Base-by-base conservation (phyloP, 2,797 vertebrate genomes). In the Sarcophilus harrisii region DNA sequence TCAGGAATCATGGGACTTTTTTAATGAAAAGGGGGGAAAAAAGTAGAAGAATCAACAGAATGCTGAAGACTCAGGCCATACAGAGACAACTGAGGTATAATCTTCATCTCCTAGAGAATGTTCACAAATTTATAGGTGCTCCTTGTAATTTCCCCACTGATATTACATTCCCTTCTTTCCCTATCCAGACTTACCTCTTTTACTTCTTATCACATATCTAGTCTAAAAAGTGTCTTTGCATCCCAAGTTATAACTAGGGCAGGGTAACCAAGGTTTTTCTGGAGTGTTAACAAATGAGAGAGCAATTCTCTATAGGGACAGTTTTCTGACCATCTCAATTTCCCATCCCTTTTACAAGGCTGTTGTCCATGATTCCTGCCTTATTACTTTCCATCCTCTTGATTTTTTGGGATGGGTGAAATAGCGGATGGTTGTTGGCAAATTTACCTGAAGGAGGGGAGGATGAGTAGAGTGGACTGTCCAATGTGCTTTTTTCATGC, bases 71-170 rank as follows among this genome's bases (percentile, higher is more conserved):
- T 93, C 59, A 94, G 95, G 30, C 89, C 96, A 60, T 73, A 90
- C 52, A 58, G 87, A 10, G 49, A 59, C 95, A 94, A 96, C 59
- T 94, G 92, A 0, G 45, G 91, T 93, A 94, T 95, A 96, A 97
- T 92, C 93, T 97, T 92, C 95, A 90, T 96, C 81, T 95, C 92
- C 58, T 66, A 94, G 57, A 92, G 91, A 49, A 87, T 92, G 95
- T 96, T 94, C 87, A 94, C 93, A 97, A 96, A 96, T 92, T 62
- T 87, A 60, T 90, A 93, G 89, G 45, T 38, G 92, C 94, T 55
- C n/a, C 89, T 57, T 90, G 89, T 8, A 94, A 94, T 0, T 62
- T 96, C 92, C 91, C 90, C 58, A 94, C 54, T 94, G 91, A 45
- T 38, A 38, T 18, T 18, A 57, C n/a, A 58, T 45, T 92, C 55